Evolutionary conservation across 2,888 invertebrate species (phyloP).

Genomic region (Nomada goodeniana): DNA sequence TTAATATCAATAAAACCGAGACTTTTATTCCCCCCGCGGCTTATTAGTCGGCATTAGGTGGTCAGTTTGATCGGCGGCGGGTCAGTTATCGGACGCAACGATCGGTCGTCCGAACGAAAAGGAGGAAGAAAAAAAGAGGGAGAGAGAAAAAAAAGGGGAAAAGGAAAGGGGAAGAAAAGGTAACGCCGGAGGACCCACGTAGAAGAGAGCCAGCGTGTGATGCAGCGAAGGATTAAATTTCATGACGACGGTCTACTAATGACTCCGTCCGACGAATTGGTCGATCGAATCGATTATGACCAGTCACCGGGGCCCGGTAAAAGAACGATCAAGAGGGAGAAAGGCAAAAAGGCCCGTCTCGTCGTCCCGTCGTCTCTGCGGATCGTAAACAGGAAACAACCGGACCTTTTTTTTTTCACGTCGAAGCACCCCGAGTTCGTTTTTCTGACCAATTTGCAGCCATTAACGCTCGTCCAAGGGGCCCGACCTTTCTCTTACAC

Average conservation of each 20-base stretch:
- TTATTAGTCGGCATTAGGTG: constrained; percentile 61
- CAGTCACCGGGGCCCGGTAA: constrained; percentile 46
- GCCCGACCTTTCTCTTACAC: constrained; percentile 63
- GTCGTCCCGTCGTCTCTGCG: constrained; percentile 7
- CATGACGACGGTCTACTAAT: constrained; percentile 67
- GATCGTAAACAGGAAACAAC: constrained; percentile 68
- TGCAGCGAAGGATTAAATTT: constrained; percentile 69
- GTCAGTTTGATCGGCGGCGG: constrained; percentile 57
- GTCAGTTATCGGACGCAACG: constrained; percentile 46
- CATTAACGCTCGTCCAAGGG: constrained; percentile 71
- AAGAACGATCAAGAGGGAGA: constrained; percentile 15
- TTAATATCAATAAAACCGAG: constrained; percentile 52
- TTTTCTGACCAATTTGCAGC: constrained; percentile 80
- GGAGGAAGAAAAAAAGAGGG: constrained; percentile 1
- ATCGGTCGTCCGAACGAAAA: constrained; percentile 27
- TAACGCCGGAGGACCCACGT: background rate
- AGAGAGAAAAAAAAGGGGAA: background rate
- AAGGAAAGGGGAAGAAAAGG: background rate
- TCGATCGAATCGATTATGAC: constrained; percentile 74
- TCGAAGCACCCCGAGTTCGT: constrained; percentile 50
- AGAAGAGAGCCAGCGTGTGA: constrained; percentile 29
- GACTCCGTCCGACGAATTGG: constrained; percentile 71
- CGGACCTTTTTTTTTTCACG: constrained; percentile 22
- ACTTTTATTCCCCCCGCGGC: constrained; percentile 43
- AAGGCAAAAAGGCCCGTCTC: constrained; percentile 2